Evolutionary conservation across 1,140 invertebrate species (phyloP), one percentile per base, ranked within the genome.

Genomic region (Eriosoma lanigerum): DNA sequence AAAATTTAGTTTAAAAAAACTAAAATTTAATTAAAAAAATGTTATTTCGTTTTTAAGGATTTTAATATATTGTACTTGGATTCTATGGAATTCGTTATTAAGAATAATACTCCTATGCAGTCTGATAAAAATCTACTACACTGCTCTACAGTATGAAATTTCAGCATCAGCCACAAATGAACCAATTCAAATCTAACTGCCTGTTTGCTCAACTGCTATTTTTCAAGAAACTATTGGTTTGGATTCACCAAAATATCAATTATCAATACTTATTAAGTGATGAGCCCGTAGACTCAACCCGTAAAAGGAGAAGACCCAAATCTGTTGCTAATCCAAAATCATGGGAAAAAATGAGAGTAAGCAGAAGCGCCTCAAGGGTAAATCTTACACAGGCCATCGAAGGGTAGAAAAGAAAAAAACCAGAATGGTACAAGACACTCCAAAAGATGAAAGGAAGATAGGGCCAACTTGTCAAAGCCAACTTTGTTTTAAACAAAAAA

Each of bases 41-140:
- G 32, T 4, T 38, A 38, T 38, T 38, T 4, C 8, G 8, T 38
- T 54, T 54, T 54, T 54, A 54, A 54, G 19, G 52, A 8, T 54
- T 54, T 54, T 54, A n/a, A 54, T 54, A 54, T 54, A n/a, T 54
- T 54, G 52, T 17, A 54, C 8, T 54, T 54, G 52, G 52, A 54
- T 54, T 5, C 52, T 54, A 54, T 54, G 19, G 52, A 54, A 54
- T 54, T 54, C n/a, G 5, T 54, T 8, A 21, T 54, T 54, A 19
- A 54, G 9, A 54, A 21, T 54, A 19, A 8, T n/a, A n/a, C 5
- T n/a, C 6, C n/a, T 54, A n/a, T 54, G 0, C 19, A n/a, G 19
- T 8, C 52, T n/a, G 52, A 54, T n/a, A 17, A 54, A 54, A 54
- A 54, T 54, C 19, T 21, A 8, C n/a, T n/a, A n/a, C n/a, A 38